Evolutionary conservation across 2,797 vertebrate species (phyloP).

Genomic region (Parauchenoglanis ngamensis): DNA sequence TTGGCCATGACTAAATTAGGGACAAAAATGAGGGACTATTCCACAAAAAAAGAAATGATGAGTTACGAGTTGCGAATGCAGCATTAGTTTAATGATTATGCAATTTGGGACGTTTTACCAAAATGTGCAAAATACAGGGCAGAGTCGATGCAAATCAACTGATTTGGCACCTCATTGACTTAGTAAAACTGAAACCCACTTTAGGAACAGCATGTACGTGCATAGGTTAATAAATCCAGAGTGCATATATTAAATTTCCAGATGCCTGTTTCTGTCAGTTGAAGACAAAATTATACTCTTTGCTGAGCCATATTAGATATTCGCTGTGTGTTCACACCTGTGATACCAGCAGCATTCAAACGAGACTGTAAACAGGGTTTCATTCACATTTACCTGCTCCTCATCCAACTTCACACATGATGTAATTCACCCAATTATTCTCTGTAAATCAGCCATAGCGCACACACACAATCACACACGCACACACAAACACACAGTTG

Average conservation of each 20-base stretch:
- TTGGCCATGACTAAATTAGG: too few relatives aligned
- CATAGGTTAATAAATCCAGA: not conserved
- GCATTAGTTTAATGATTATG: not conserved
- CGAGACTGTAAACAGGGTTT: not conserved
- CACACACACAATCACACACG: not conserved
- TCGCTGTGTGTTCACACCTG: not conserved
- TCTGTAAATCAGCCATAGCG: not conserved
- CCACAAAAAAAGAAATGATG: not conserved
- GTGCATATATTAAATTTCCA: not conserved
- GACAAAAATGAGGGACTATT: too few relatives aligned
- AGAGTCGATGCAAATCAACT: not conserved
- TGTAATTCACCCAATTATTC: not conserved
- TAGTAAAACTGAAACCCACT: not conserved
- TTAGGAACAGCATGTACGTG: slow-evolving; percentile 1
- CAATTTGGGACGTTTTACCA: not conserved
- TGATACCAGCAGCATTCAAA: not conserved
- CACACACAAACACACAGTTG: not conserved
- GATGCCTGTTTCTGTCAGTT: not conserved
- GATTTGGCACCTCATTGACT: not conserved
- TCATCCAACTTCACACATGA: not conserved
- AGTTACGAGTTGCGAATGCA: not conserved
- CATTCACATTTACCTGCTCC: not conserved
- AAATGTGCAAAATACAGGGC: not conserved
- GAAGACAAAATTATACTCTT: not conserved
- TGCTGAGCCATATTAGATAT: not conserved